phyloP scores from a whole-genome alignment of 1,140 invertebrate species.

The Diachasma alloeum region DNA sequence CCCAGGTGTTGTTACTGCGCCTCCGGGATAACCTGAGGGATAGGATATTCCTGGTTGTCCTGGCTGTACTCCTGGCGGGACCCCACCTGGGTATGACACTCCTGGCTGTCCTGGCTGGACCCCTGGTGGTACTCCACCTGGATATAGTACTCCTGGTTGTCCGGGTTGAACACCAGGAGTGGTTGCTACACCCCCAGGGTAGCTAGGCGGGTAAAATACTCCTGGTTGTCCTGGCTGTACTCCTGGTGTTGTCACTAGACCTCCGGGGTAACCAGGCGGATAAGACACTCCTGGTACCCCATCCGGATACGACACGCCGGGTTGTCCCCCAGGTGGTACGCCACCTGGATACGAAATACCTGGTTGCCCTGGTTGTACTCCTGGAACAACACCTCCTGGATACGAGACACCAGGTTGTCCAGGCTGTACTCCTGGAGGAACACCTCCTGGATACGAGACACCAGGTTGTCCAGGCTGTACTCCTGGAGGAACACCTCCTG shows the following conservation, averaged over 20 bases:
- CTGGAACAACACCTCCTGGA: background rate
- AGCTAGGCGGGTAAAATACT: background rate
- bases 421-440: slow-evolving; percentile 11
- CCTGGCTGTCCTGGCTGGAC: background rate
- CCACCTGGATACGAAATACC: slow-evolving; percentile 31
- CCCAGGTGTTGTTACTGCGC: background rate
- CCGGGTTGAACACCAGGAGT: background rate
- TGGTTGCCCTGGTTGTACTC: background rate
- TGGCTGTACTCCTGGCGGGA: background rate
- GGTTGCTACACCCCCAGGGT: background rate
- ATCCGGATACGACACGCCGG: too few relatives aligned
- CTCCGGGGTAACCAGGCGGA: background rate
- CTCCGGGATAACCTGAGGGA: slow-evolving; percentile 5
- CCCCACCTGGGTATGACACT: background rate
- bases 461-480: background rate
- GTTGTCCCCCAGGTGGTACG: background rate
- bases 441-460: slow-evolving; percentile 21
- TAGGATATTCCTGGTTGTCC: background rate
- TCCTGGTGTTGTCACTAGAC: background rate
- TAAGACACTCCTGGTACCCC: background rate
- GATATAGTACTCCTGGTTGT: background rate
- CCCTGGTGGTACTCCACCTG: slow-evolving; percentile 5
- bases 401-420: background rate
- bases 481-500: slow-evolving; percentile 14
- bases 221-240: background rate